Evolutionary conservation across 2,797 vertebrate genomes (phyloP).

Genomic region (Liparis tanakae): DNA sequence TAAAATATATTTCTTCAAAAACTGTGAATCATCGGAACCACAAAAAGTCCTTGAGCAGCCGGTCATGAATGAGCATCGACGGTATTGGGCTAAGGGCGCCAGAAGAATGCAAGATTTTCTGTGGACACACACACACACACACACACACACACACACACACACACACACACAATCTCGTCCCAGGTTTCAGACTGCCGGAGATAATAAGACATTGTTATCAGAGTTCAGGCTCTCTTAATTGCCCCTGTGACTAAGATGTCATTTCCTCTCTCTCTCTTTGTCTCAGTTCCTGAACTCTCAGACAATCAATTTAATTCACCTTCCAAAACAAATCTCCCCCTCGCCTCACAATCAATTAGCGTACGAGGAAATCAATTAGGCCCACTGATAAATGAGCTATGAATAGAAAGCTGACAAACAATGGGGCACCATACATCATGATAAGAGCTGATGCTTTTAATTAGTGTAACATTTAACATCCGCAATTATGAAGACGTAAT

Average conservation of each 20-base stretch:
- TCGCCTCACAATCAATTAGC: conserved; percentile 64
- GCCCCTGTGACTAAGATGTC: conserved; percentile 27
- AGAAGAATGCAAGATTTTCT: neutral
- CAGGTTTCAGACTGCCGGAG: neutral
- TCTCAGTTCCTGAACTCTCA: conserved; percentile 51
- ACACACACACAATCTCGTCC: neutral
- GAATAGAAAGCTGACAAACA: conserved; percentile 71
- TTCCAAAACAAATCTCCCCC: conserved; percentile 60
- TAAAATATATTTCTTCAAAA: neutral
- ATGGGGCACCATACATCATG: conserved; percentile 51
- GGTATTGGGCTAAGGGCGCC: neutral
- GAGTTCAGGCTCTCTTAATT: conserved; percentile 53
- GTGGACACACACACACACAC: neutral
- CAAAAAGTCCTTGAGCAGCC: neutral
- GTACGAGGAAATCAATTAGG: conserved; percentile 68
- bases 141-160: neutral
- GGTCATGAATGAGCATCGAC: neutral
- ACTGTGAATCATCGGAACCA: neutral
- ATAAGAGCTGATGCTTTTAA: conserved; percentile 56
- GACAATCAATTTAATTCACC: conserved; percentile 51
- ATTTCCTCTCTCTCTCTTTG: conserved; percentile 30
- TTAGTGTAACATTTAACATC: conserved; percentile 59
- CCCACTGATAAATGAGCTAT: conserved; percentile 59
- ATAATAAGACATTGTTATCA: conserved; percentile 31
- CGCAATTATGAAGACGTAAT: conserved; percentile 62